These are phyloP conservation scores for Syrista parreyssii DNA, from an alignment of 2,888 invertebrate species.

Conservation along the genomic window DNA sequence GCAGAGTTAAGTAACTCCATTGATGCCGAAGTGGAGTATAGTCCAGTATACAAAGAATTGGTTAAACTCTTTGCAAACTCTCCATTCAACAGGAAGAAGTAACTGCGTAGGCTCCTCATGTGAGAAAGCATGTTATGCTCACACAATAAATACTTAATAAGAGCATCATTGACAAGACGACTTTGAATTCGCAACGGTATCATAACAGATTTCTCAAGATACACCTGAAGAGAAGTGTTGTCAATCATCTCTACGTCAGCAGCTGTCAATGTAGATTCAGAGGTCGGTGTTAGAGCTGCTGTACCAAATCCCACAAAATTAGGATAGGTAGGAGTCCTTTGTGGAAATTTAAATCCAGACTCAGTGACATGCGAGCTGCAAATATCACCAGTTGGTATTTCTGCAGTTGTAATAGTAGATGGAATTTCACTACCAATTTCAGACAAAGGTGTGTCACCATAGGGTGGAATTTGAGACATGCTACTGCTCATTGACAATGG, in stretches of 20 bases:
- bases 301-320: conserved; percentile 37
- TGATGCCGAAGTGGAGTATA: conserved; percentile 75
- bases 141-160: conserved; percentile 76
- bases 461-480: conserved; percentile 42
- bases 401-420: conserved; percentile 15
- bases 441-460: conserved; percentile 43
- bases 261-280: conserved; percentile 42
- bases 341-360: conserved; percentile 19
- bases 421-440: conserved; percentile 39
- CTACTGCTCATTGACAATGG: conserved; percentile 49
- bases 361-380: conserved; percentile 10
- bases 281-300: conserved; percentile 29
- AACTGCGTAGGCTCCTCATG: conserved; percentile 79
- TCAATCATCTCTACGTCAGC: conserved; percentile 61
- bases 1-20: conserved; percentile 77
- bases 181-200: conserved; percentile 77
- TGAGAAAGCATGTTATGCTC: conserved; percentile 78
- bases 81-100: conserved; percentile 83
- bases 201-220: conserved; percentile 75
- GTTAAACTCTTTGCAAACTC: conserved; percentile 82
- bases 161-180: conserved; percentile 78
- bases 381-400: conserved; percentile 15
- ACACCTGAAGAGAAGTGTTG: conserved; percentile 67
- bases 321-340: conserved; percentile 24
- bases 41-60: conserved; percentile 75